Evolutionary conservation across 2,113 vertebrate genomes (phyloP).

Genomic region (Oreamnos americanus): DNA sequence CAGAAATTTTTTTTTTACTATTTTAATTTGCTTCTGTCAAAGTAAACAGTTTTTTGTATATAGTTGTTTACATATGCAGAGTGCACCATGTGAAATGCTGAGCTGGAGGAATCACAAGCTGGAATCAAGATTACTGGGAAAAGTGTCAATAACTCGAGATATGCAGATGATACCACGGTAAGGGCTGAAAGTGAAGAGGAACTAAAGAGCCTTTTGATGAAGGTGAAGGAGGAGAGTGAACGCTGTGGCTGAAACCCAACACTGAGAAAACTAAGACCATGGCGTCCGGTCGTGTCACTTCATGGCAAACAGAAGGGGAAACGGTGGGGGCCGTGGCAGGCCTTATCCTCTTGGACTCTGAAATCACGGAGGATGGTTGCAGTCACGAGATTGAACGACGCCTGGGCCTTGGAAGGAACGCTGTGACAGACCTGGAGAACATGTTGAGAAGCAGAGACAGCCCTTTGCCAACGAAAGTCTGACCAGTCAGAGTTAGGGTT

Average conservation of each 20-base stretch:
- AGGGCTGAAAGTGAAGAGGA: neutral
- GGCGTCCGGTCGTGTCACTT: neutral
- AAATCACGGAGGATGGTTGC: neutral
- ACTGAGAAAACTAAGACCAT: neutral
- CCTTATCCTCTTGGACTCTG: neutral
- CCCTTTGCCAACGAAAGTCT: neutral
- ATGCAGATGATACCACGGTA: neutral
- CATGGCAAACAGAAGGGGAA: neutral
- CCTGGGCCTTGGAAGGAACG: neutral
- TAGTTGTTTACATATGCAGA: neutral
- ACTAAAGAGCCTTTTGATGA: neutral
- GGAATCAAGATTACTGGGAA: neutral
- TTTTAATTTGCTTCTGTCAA: neutral
- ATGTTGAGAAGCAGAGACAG: neutral
- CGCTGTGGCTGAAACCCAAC: neutral
- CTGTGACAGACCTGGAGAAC: neutral
- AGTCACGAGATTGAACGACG: neutral
- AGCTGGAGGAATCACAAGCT: neutral
- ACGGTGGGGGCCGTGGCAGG: neutral
- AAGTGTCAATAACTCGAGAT: neutral
- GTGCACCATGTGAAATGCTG: neutral
- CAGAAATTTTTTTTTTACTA: neutral
- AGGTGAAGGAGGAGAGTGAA: neutral
- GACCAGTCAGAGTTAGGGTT: neutral
- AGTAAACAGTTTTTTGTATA: neutral